These are phyloP conservation scores for Heliconius hortense DNA, from an alignment of 2,888 invertebrate genomes.

Conservation along the genomic window DNA sequence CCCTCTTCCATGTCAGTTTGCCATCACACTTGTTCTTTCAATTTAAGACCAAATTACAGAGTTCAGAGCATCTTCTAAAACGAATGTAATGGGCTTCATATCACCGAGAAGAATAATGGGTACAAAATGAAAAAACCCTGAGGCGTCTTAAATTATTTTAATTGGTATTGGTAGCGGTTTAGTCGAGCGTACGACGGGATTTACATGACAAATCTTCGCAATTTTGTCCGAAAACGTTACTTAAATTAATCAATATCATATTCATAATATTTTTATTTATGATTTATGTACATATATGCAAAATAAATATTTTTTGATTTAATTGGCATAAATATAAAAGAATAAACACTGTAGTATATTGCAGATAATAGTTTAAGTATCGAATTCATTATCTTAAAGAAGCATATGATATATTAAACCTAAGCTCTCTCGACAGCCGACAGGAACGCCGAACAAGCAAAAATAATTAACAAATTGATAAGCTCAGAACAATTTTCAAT, in stretches of 20 bases:
- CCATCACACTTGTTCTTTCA: conserved; percentile 53
- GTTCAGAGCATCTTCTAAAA: conserved; percentile 71
- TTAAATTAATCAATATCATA: not conserved
- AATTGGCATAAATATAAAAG: not conserved
- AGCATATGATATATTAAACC: conserved; percentile 62
- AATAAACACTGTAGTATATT: not conserved
- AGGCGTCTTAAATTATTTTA: conserved; percentile 82
- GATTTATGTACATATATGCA: not conserved
- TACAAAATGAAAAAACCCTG: conserved; percentile 78
- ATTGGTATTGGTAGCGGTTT: conserved; percentile 81
- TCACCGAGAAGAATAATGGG: conserved; percentile 77
- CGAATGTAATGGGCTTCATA: conserved; percentile 76
- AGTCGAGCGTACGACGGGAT: conserved; percentile 44
- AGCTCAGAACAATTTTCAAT: conserved; percentile 83
- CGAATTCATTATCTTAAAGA: conserved; percentile 43
- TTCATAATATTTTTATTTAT: not conserved
- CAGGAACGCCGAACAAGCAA: conserved; percentile 78
- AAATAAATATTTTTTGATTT: not conserved
- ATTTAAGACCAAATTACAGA: conserved; percentile 67
- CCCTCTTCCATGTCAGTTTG: conserved; percentile 31
- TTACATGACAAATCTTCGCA: conserved; percentile 29
- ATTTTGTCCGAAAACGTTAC: conserved; percentile 16
- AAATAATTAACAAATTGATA: conserved; percentile 83
- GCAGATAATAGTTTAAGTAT: not conserved
- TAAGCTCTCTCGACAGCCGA: conserved; percentile 63